phyloP scores from a whole-genome alignment of 2,113 vertebrate species.

The Alaudala cheleensis region DNA sequence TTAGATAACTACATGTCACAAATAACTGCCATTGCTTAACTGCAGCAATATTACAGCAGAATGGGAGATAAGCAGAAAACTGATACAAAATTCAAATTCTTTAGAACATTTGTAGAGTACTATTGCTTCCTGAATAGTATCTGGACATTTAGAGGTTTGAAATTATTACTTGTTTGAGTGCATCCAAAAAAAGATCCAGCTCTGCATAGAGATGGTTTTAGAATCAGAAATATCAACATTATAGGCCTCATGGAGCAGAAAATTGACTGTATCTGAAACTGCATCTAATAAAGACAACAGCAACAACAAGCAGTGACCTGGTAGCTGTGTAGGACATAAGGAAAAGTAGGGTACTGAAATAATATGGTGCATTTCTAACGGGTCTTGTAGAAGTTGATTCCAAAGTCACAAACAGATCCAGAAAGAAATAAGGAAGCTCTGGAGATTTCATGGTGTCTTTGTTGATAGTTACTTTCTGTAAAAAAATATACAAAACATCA shows the following conservation, averaged over 20 bases:
- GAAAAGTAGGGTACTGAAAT: neutral
- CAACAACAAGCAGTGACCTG: neutral
- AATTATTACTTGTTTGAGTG: neutral
- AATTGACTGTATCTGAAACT: neutral
- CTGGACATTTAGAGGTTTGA: neutral
- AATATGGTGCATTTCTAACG: neutral
- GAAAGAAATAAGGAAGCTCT: neutral
- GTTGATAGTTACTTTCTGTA: neutral
- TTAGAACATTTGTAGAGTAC: fast-evolving
- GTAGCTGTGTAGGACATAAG: neutral
- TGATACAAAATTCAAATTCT: neutral
- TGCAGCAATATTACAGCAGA: neutral
- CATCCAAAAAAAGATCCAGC: neutral
- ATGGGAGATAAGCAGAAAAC: neutral
- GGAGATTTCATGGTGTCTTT: neutral
- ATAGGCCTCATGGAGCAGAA: neutral
- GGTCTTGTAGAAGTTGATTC: neutral
- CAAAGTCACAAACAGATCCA: neutral
- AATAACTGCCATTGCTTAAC: neutral
- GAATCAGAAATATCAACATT: neutral
- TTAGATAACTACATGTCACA: neutral
- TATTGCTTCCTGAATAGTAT: neutral
- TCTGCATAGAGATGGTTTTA: neutral
- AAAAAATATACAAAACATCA: neutral
- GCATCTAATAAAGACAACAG: neutral